Base-by-base conservation (phyloP, 1,140 invertebrate species). In the Rhopalosiphum maidis region DNA sequence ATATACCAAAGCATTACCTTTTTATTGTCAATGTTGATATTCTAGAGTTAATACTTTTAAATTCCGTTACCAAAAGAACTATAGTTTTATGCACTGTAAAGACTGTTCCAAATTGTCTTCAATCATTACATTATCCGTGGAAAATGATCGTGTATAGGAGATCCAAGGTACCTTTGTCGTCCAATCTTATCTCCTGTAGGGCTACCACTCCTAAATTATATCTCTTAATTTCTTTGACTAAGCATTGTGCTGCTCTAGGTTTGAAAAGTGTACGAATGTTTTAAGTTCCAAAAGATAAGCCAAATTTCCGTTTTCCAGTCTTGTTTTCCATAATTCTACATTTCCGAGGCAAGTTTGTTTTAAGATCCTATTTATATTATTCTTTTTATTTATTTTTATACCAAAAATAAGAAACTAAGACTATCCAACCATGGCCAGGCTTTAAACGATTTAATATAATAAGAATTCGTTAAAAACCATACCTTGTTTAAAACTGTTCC, bases 231-330 rank as follows among this genome's bases (percentile, higher is more conserved):
- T 89, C 43, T 54, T 89, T 37, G n/a, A 54, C 7, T n/a, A 89
- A n/a, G 87, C 6, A n/a, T 88, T 89, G 48, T 25, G 30, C 48
- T 48, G 46, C 87, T 89, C 30, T 48, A 0, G 87, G 46, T 89
- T 89, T 89, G 15, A 89, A 89, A 51, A 89, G 43, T n/a, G 46
- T 89, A 30, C 11, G 48, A 18, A 89, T 21, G 48, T 89, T 54
- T 25, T 15, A 89, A 2, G 87, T 89, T 23, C 87, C 48, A n/a
- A 51, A 89, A 9, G n/a, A 48, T 89, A 46, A 89, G 48, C 48
- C 87, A 89, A 2, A 2, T 89, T 48, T 48, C 87, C 46, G 15
- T n/a, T 88, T 48, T 54, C 87, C 87, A 54, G 87, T 88, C 87
- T 35, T 54, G 18, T 89, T 89, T 9, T 51, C 48, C 48, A 89